Evolutionary conservation across 2,797 vertebrate species (phyloP), one percentile per base, ranked within the genome.

Genomic region (Pygocentrus nattereri): DNA sequence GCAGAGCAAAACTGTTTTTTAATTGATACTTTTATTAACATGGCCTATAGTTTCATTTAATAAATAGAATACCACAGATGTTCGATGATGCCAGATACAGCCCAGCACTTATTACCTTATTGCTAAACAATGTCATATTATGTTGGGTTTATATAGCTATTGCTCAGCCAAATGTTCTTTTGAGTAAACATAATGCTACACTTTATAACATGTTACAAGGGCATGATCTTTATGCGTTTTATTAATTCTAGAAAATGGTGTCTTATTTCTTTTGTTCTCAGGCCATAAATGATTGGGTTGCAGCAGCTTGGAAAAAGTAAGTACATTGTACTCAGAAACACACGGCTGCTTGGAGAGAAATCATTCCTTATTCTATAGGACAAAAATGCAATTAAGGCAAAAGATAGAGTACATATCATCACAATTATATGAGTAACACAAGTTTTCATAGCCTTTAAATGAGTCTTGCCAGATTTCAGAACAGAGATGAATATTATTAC

Each of bases 371-470:
- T 27, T 27, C 90, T 87, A 16, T 92, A 90, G 0, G 88, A 90
- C n/a, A 92, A 52, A 81, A 91, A 92, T 5, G 89, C 88, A 0
- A 65, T 64, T 0, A 91, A 70, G 18, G 0, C 25, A 5, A 88
- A 77, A 6, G 16, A 52, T 72, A 93, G 87, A 61, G 79, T 89
- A 25, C 86, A 78, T 0, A 76, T 13, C 10, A 94, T 90, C n/a
- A 93, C 89, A 23, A 92, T 88, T 0, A 93, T 72, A 54, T 94
- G 93, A 5, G 92, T 92, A 0, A 84, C 68, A 1, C 91, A 91
- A 4, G 91, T 94, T 67, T 92, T 90, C 0, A 91, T 61, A 0
- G 91, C 90, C 50, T 54, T 54, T 1, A 56, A 15, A 0, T 79
- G 18, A 0, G 88, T 83, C 2, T 82, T 86, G 0, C 83, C 80